Percentiles rank a stretch among this genome's conserved stretches.
Evolutionary conservation across 2,888 invertebrate species (phyloP).

Genomic region (Mongoloraphidia duomilia): DNA sequence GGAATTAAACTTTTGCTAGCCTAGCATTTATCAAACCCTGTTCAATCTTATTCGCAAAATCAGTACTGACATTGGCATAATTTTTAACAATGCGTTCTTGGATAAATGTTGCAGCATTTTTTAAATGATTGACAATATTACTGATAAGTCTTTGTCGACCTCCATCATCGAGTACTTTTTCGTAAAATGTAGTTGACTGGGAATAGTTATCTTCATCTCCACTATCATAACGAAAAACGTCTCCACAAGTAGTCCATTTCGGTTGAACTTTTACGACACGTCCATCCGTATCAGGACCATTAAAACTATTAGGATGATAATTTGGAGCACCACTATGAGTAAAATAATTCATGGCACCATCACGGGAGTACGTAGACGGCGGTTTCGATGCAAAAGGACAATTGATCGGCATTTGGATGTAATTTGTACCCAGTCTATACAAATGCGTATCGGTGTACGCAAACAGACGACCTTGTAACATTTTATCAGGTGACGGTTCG

Average conservation of each 20-base stretch:
- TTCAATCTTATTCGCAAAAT: slow-evolving; percentile 59
- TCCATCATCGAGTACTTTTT: slow-evolving; percentile 43
- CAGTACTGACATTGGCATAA: slow-evolving; percentile 65
- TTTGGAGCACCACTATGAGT: slow-evolving; percentile 86
- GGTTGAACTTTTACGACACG: slow-evolving; percentile 44
- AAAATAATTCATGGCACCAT: slow-evolving; percentile 64
- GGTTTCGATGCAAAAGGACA: slow-evolving; percentile 66
- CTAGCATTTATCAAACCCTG: slow-evolving; percentile 22
- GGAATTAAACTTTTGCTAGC: too few species aligned
- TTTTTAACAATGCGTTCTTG: slow-evolving; percentile 76
- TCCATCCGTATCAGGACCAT: slow-evolving; percentile 63
- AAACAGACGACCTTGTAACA: slow-evolving; percentile 79
- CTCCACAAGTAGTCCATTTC: slow-evolving; percentile 49
- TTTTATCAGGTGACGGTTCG: slow-evolving; percentile 86
- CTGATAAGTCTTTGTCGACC: slow-evolving; percentile 56
- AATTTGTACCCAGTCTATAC: slow-evolving; percentile 83
- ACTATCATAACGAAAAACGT: slow-evolving; percentile 65
- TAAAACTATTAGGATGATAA: slow-evolving; percentile 93
- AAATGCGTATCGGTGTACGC: slow-evolving; percentile 86
- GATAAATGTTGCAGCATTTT: slow-evolving; percentile 68
- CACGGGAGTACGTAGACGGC: slow-evolving; percentile 69
- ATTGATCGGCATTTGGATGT: slow-evolving; percentile 86
- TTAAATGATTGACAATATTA: slow-evolving; percentile 69
- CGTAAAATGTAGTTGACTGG: slow-evolving; percentile 72
- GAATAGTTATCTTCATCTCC: slow-evolving; percentile 82